Base-by-base conservation (phyloP, 2,797 vertebrate genomes). In the Eulemur albifrons region DNA sequence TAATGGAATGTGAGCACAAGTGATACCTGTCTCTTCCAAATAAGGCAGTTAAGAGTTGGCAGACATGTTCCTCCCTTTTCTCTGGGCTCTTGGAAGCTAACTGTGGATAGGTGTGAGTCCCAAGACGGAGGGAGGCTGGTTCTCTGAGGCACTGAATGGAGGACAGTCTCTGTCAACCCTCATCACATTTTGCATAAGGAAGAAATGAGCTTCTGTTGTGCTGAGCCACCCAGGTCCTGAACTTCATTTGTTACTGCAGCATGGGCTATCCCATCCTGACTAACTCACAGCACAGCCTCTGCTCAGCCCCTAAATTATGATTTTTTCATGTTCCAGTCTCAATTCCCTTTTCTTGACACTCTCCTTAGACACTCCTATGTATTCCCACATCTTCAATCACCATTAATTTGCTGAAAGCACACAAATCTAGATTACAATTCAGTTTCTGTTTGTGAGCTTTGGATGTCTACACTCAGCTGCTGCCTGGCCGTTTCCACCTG, bases 281-380 rank as follows among this genome's bases (percentile, higher is more conserved):
- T 82, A 43, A 61, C 2, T 23, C 4, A 32, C 20, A 20, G 7
- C 1, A 0, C 0, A 10, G 61, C 27, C 23, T 35, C 40, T 35
- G 5, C 11, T 9, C 32, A 27, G 8, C 13, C 20, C 67, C 8
- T 25, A 14, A 10, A 32, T 5, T 0, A 8, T 0, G 15, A 2
- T 50, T 27, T 35, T 40, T 13, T 84, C 17, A 1, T 38, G 15
- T 9, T 70, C 5, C 23, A 6, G 1, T 25, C 27, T 88, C 27
- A 43, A 23, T 52, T 13, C 12, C 43, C 13, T 25, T 50, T 30
- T 45, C 20, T 3, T 43, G 40, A 43, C 52, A 69, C 8, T 48
- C 67, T 43, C 25, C n/a, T 48, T 43, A 17, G 12, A 25, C 8
- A 48, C 0, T 5, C 10, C 23, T 32, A 0, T 7, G 1, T 2